Evolutionary conservation across 64 coral and sea anemone genomes (phyloP), one percentile per base, ranked within the genome.

Genomic region (Catalaphyllia jardinei): DNA sequence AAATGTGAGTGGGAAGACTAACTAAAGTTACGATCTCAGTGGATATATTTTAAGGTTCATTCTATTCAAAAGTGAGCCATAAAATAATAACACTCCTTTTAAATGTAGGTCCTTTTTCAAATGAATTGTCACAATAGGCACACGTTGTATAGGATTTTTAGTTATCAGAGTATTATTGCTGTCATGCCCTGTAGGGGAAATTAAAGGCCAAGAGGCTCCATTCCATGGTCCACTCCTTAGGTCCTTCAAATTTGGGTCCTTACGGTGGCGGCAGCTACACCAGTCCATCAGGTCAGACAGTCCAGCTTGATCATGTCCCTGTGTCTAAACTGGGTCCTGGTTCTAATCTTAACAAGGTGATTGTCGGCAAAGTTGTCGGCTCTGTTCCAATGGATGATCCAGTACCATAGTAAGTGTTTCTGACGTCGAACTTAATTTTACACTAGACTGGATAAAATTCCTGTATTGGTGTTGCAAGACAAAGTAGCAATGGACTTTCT

Each of bases 301-400:
- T 99, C 33, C 67, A 88, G n/a, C 91, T 99, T 22, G 74, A 93
- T 13, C 75, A 90, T 28, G 62, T 93, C 18, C 84, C 90, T 14
- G 28, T 93, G 49, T 82, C 82, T 24, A 88, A 90, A 89, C 83
- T 99, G 35, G 86, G 78, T 22, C 20, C 88, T 89, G 97, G 86
- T 60, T 20, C 86, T 3, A 99, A 99, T 86, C 25, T 76, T 65
- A 94, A 94, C 78, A 99, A 95, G 20, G 97, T 99, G 54, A 79
- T 93, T 14, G 83, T 95, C 22, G 94, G 94, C 24, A 91, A 92
- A 89, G 87, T 99, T 89, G 91, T 99, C 59, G 97, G 97, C 27
- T 93, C 87, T 86, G 97, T 99, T 20, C 83, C 88, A 29, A 86
- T 95, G 91, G 94, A 99, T 52, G 94, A 99, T 22, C 97, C 97